phyloP scores from a whole-genome alignment of 1,140 invertebrate genomes.

The Andricus grossulariae region DNA sequence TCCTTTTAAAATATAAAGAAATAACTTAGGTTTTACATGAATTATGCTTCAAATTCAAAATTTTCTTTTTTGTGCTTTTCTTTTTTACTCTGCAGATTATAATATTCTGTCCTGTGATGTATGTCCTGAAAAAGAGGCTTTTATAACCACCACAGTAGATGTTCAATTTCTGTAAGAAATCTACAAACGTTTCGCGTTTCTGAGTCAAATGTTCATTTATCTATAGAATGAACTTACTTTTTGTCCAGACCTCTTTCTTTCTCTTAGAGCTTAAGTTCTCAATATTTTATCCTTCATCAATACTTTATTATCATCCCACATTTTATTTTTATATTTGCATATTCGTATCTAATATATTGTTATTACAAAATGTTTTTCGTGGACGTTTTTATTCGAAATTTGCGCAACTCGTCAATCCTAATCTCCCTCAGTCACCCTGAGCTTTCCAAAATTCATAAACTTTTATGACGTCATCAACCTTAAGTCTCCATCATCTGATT shows the following conservation, averaged over 20 bases:
- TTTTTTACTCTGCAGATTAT: not conserved
- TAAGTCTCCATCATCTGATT: not conserved
- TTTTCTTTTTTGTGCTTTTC: too few relatives aligned
- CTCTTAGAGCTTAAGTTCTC: not conserved
- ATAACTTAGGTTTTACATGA: too few relatives aligned
- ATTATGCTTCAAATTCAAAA: too few relatives aligned
- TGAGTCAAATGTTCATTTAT: not conserved
- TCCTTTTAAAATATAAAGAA: too few relatives aligned
- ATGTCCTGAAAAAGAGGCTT: not conserved
- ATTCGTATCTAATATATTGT: too few relatives aligned
- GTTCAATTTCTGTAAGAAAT: not conserved
- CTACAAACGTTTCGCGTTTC: not conserved
- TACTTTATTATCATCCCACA: too few relatives aligned
- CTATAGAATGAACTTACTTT: not conserved
- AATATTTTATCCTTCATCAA: too few relatives aligned
- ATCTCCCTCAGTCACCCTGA: not conserved
- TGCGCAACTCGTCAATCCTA: too few relatives aligned
- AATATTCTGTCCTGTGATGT: not conserved
- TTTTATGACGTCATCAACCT: conserved; percentile 5
- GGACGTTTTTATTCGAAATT: too few relatives aligned
- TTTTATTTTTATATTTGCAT: too few relatives aligned
- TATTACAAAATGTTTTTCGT: too few relatives aligned
- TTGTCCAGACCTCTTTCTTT: not conserved
- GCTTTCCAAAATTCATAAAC: conserved; percentile 7
- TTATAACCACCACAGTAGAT: not conserved